Evolutionary conservation across 2,888 invertebrate species (phyloP).

Genomic region (Rhogogaster chlorosoma): DNA sequence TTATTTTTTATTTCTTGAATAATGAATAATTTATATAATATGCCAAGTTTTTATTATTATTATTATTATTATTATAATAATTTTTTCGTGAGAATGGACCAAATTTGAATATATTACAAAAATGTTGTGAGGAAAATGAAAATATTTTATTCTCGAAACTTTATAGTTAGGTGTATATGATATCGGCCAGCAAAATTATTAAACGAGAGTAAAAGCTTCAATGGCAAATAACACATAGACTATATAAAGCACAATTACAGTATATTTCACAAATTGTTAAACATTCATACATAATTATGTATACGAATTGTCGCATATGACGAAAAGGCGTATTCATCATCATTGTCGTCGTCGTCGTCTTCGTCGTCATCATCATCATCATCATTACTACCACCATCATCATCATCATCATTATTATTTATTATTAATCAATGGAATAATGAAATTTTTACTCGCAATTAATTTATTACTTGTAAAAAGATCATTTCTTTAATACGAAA

Average conservation of each 20-base stretch:
- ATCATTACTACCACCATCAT: neutral
- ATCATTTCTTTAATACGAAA: conserved; percentile 23
- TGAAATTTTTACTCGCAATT: neutral
- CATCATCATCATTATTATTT: neutral
- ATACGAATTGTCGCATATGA: conserved; percentile 65
- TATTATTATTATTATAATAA: neutral
- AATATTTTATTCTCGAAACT: conserved; percentile 35
- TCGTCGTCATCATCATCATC: neutral
- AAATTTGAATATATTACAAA: conserved; percentile 18
- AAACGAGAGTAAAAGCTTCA: conserved; percentile 40
- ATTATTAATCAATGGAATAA: conserved; percentile 9
- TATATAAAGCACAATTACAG: conserved; percentile 79
- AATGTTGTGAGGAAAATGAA: conserved; percentile 42
- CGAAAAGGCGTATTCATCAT: conserved; percentile 53
- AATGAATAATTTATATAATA: neutral
- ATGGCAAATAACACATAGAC: conserved; percentile 66
- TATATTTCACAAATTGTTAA: conserved; percentile 79
- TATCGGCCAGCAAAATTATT: conserved; percentile 53
- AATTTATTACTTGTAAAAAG: neutral
- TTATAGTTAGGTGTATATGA: too few relatives aligned
- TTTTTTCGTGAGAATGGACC: neutral
- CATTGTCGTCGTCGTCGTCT: neutral
- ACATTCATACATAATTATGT: conserved; percentile 78
- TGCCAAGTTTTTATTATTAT: neutral
- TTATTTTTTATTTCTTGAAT: neutral